Conservation (phyloP, 1,140 invertebrate genomes). For the Diabrotica virgifera region DNA sequence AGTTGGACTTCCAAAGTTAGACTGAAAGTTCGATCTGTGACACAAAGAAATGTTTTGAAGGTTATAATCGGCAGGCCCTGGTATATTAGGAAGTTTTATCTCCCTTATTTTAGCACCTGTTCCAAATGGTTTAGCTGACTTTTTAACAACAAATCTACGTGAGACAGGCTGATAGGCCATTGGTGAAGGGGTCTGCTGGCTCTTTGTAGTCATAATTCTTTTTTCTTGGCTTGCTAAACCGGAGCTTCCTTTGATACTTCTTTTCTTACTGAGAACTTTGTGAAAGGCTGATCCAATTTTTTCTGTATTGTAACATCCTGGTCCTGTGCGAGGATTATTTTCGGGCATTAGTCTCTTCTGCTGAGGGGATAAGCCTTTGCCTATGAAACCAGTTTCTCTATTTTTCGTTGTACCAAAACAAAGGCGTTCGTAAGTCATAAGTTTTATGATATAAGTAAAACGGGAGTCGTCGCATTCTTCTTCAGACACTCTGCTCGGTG, state of each 20-base stretch:
- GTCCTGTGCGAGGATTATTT: background rate
- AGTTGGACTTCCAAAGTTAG: constrained; percentile 32
- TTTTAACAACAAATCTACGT: background rate
- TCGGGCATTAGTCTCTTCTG: background rate
- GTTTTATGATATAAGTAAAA: background rate
- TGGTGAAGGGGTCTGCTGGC: too few species aligned
- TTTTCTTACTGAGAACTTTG: background rate
- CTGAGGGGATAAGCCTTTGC: background rate
- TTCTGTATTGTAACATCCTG: background rate
- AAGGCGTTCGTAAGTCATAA: background rate
- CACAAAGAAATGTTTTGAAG: background rate
- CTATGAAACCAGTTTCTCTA: background rate
- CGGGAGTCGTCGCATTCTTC: background rate
- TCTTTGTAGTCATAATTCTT: background rate
- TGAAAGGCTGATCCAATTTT: background rate
- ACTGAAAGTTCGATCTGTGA: background rate
- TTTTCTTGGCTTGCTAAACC: background rate
- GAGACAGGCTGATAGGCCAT: too few species aligned
- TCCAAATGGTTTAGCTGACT: background rate
- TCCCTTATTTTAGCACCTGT: background rate
- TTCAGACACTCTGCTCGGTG: background rate
- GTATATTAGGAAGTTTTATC: background rate
- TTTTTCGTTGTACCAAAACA: background rate
- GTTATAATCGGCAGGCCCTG: background rate
- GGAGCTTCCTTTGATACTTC: background rate